Evolutionary conservation across 2,113 vertebrate genomes (phyloP).

Genomic region (Chrysemys picta): DNA sequence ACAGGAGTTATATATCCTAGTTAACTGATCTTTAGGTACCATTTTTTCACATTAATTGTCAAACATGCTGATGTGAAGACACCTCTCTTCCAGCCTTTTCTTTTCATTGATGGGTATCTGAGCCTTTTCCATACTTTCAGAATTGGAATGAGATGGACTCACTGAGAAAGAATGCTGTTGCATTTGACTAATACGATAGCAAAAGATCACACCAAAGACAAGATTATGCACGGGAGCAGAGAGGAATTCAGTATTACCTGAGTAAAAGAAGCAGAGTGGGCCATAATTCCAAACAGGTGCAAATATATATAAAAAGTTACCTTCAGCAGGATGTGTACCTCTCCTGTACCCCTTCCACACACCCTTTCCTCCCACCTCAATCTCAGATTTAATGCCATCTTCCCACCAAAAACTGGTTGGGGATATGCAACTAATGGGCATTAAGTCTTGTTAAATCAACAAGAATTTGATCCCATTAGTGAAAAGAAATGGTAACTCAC

Average conservation of each 20-base stretch:
- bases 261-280: not conserved
- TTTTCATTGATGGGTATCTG: not conserved
- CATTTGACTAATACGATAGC: not conserved
- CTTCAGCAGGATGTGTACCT: not conserved
- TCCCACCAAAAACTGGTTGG: not conserved
- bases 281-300: not conserved
- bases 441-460: not conserved
- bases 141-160: not conserved
- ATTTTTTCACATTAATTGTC: not conserved
- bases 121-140: not conserved
- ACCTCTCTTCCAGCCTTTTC: not conserved
- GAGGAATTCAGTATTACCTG: fast-evolving
- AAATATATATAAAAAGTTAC: not conserved
- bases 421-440: not conserved
- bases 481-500: not conserved
- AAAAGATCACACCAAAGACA: not conserved
- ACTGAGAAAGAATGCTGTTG: not conserved
- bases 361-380: not conserved
- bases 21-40: not conserved
- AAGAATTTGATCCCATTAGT: not conserved
- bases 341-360: not conserved
- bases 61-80: not conserved
- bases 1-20: not conserved
- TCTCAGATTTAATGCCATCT: not conserved
- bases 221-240: not conserved